Percentiles rank a stretch among this genome's conserved stretches.
phyloP scores from a whole-genome alignment of 2,888 invertebrate species.

The Drosophila siamana region DNA sequence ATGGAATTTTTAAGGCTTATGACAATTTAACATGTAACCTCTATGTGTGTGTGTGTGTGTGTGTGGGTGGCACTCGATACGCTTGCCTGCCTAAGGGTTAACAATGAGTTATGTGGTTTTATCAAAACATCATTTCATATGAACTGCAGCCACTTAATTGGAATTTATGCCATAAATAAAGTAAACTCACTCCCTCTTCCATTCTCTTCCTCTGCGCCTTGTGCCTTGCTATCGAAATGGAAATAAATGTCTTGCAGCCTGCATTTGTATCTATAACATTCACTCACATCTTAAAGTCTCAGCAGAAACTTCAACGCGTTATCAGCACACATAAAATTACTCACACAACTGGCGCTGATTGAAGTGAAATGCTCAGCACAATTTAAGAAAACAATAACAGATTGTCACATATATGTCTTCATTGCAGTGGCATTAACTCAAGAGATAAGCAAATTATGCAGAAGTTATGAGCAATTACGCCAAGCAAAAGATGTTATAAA shows the following conservation, averaged over 20 bases:
- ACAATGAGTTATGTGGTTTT: constrained; percentile 54
- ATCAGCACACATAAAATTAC: constrained; percentile 4
- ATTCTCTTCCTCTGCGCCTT: too few species aligned
- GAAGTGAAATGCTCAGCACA: not conserved
- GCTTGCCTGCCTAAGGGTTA: constrained; percentile 45
- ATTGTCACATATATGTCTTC: not conserved
- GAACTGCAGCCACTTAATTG: constrained; percentile 59
- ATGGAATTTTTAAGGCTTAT: constrained; percentile 79
- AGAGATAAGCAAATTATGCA: constrained; percentile 1
- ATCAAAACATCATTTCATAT: constrained; percentile 43
- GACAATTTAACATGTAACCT: constrained; percentile 71
- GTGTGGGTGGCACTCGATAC: constrained; percentile 12
- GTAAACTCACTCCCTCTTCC: not conserved
- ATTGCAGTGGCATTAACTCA: constrained; percentile 6
- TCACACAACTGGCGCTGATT: not conserved
- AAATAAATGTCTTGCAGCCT: constrained; percentile 7
- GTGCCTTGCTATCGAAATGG: constrained; percentile 3
- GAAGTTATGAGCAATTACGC: not conserved
- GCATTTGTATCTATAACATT: not conserved
- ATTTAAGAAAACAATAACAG: not conserved
- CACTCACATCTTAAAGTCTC: not conserved
- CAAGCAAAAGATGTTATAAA: not conserved
- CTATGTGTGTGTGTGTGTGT: constrained; percentile 11
- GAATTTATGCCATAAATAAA: constrained; percentile 61
- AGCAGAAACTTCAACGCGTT: not conserved